These are phyloP conservation scores for Dipodomys stephensi DNA, from an alignment of 2,113 vertebrate species.

Conservation along the genomic window DNA sequence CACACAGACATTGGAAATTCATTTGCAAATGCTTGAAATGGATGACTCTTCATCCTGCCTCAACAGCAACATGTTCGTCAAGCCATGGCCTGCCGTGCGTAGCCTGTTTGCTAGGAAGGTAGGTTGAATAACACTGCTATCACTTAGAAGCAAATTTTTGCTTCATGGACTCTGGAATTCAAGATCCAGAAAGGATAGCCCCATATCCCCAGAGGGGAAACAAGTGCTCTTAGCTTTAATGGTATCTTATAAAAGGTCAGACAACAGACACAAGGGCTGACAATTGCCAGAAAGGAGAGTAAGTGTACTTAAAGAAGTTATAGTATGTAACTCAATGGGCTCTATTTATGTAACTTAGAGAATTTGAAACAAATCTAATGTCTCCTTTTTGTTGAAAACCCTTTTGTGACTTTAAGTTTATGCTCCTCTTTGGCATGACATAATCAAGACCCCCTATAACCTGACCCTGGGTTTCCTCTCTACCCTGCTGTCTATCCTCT, in stretches of 20 bases:
- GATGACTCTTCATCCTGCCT: not conserved
- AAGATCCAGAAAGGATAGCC: not conserved
- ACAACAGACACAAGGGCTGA: not conserved
- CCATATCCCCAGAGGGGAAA: not conserved
- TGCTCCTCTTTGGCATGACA: not conserved
- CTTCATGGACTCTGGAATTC: not conserved
- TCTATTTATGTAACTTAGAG: not conserved
- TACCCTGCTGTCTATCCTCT: not conserved
- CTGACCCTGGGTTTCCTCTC: not conserved
- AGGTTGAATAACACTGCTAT: not conserved
- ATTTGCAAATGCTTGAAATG: not conserved
- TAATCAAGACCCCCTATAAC: not conserved
- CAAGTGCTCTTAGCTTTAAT: not conserved
- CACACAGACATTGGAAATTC: slow-evolving; percentile 25
- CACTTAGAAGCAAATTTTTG: not conserved
- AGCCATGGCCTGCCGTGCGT: not conserved
- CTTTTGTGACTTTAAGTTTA: not conserved
- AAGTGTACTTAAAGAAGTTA: not conserved
- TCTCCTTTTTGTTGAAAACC: slow-evolving; percentile 1
- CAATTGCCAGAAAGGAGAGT: not conserved
- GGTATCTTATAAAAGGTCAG: not conserved
- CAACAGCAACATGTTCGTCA: not conserved
- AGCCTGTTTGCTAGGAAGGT: not conserved
- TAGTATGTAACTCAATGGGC: not conserved
- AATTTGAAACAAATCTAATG: not conserved